Conservation (phyloP, 1,140 invertebrate genomes). For the Eubasilissa regina region DNA sequence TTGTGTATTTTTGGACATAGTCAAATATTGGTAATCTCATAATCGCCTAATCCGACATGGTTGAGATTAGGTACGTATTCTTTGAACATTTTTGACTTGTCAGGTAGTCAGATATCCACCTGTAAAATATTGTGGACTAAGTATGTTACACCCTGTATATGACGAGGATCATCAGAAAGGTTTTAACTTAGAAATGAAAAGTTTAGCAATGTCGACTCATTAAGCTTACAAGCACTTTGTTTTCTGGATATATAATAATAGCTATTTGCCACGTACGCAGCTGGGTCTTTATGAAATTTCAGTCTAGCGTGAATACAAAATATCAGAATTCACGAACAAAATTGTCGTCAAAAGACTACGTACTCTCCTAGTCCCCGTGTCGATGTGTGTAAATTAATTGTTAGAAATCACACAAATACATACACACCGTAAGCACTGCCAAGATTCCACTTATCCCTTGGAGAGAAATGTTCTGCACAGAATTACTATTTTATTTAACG, state of each 20-base stretch:
- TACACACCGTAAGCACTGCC: background rate
- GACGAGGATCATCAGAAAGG: constrained; percentile 24
- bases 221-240: constrained; percentile 47
- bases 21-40: too few relatives aligned
- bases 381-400: constrained; percentile 45
- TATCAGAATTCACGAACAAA: constrained; percentile 8
- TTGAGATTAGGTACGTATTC: too few relatives aligned
- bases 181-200: constrained; percentile 38
- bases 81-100: too few relatives aligned
- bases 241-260: constrained; percentile 43
- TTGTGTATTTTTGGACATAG: too few relatives aligned
- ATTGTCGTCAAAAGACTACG: constrained; percentile 15
- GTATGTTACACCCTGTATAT: too few relatives aligned
- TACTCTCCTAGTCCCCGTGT: background rate
- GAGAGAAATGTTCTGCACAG: constrained; percentile 17
- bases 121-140: too few relatives aligned
- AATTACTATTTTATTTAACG: constrained; percentile 48
- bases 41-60: too few relatives aligned
- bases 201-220: constrained; percentile 46
- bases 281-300: constrained; percentile 44
- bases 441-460: constrained; percentile 42
- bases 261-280: constrained; percentile 33
- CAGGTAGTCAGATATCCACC: too few relatives aligned
- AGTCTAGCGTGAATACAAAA: constrained; percentile 34
- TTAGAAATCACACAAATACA: constrained; percentile 14